A percentile compares a stretch with the other conserved stretches of the same genome.
Evolutionary conservation across 2,888 invertebrate genomes (phyloP).

Genomic region (Platerodrilus igneus): DNA sequence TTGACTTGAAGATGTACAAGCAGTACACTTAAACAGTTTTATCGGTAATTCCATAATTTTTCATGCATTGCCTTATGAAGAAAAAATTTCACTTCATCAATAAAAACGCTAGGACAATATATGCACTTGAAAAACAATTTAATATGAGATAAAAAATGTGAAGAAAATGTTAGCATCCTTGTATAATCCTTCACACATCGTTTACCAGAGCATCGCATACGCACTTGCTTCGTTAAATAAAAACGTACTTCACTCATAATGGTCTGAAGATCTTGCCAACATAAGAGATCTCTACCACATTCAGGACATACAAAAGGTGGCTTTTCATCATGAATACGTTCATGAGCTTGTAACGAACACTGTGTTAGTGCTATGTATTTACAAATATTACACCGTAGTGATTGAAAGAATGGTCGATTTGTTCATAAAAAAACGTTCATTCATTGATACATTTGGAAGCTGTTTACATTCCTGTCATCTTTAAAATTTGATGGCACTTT

Average conservation of each 20-base stretch:
- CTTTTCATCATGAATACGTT: slow-evolving; percentile 54
- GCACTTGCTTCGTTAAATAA: slow-evolving; percentile 43
- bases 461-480: slow-evolving; percentile 36
- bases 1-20: slow-evolving; percentile 29
- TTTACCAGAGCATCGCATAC: slow-evolving; percentile 39
- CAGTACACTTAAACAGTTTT: slow-evolving; percentile 29
- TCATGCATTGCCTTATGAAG: slow-evolving; percentile 45
- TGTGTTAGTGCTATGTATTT: slow-evolving; percentile 45
- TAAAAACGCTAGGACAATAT: slow-evolving; percentile 48
- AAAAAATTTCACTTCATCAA: slow-evolving; percentile 43
- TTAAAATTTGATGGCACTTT: no score
- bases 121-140: slow-evolving; percentile 44
- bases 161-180: slow-evolving; percentile 47
- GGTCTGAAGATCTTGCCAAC: slow-evolving; percentile 49
- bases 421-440: slow-evolving; percentile 36
- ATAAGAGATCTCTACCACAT: slow-evolving; percentile 54
- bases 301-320: slow-evolving; percentile 63
- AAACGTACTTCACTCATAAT: slow-evolving; percentile 52
- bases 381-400: slow-evolving; percentile 36
- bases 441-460: slow-evolving; percentile 21
- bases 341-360: slow-evolving; percentile 54
- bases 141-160: slow-evolving; percentile 51
- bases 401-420: slow-evolving; percentile 33
- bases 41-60: slow-evolving; percentile 16
- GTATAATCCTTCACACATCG: slow-evolving; percentile 47